Percentiles rank a stretch among this genome's conserved stretches.
Conservation (phyloP, 2,888 invertebrate species). For the Ryuthela nishihirai region DNA sequence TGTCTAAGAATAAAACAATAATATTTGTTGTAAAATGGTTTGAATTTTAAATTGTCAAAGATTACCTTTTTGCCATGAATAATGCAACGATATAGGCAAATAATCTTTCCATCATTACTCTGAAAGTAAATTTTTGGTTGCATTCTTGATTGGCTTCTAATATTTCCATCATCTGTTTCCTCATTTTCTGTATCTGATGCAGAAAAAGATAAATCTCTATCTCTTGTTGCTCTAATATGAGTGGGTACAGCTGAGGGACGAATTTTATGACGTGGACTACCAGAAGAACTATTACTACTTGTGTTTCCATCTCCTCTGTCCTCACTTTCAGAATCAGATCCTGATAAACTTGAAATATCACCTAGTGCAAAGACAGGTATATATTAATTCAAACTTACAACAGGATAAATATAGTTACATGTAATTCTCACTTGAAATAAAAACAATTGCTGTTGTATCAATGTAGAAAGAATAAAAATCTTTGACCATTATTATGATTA, state of each 20-base stretch:
- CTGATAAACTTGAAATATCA: constrained; percentile 3
- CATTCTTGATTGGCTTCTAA: not conserved
- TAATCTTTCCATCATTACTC: constrained; percentile 63
- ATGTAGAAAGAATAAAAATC: too few relatives aligned
- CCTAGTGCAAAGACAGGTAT: too few relatives aligned
- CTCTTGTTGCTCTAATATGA: not conserved
- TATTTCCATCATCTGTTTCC: not conserved
- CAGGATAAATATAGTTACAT: too few relatives aligned
- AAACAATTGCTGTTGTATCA: too few relatives aligned
- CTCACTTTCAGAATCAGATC: not conserved
- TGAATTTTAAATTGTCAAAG: not conserved
- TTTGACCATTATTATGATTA: too few relatives aligned
- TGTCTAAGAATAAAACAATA: not conserved
- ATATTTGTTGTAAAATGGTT: not conserved
- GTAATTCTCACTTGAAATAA: too few relatives aligned
- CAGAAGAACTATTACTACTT: not conserved
- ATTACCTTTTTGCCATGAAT: constrained; percentile 62
- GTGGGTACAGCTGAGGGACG: not conserved
- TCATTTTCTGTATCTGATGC: constrained; percentile 9
- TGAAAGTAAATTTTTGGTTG: constrained; percentile 68
- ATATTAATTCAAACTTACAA: too few relatives aligned
- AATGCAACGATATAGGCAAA: constrained; percentile 70
- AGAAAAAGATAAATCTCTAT: not conserved
- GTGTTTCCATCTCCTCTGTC: not conserved
- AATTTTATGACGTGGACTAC: constrained; percentile 44